Evolutionary conservation across 2,888 invertebrate species (phyloP).

Genomic region (Tenodera sinensis): DNA sequence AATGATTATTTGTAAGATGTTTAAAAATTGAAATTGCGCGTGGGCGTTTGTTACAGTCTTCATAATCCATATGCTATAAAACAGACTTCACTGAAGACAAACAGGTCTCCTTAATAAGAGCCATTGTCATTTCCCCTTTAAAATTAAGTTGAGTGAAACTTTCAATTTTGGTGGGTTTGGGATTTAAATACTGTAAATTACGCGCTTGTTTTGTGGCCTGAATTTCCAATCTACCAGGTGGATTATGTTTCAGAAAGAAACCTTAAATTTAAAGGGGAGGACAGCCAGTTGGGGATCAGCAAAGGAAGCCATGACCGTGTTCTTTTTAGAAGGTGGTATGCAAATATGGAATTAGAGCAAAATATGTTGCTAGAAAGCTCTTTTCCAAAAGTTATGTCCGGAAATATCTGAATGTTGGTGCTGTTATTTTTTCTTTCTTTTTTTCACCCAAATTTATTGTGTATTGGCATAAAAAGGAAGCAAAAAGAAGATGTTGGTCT

Average conservation of each 20-base stretch:
- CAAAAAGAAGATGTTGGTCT: neutral
- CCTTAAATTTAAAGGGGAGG: constrained; percentile 25
- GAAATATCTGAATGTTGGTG: constrained; percentile 23
- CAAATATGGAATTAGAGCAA: neutral
- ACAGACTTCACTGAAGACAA: constrained; percentile 12
- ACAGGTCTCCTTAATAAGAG: constrained; percentile 12
- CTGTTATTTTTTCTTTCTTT: constrained; percentile 7
- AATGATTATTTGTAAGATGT: constrained; percentile 6
- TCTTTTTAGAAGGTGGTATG: constrained; percentile 1
- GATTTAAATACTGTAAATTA: neutral
- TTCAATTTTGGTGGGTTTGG: neutral
- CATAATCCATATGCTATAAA: constrained; percentile 15
- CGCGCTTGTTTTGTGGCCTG: neutral
- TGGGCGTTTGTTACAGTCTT: constrained; percentile 10
- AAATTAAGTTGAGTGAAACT: constrained; percentile 11
- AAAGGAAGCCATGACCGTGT: constrained; percentile 2
- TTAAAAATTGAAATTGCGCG: constrained; percentile 21
- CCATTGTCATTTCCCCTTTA: constrained; percentile 16
- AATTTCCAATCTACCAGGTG: neutral
- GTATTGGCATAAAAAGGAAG: constrained; percentile 16
- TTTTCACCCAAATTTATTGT: constrained; percentile 1
- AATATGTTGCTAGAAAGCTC: neutral
- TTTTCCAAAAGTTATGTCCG: neutral
- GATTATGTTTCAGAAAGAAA: neutral
- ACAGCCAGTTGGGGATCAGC: neutral